A percentile compares a stretch with the other conserved stretches of the same genome.
Evolutionary conservation across 2,797 vertebrate species (phyloP).

Genomic region (Atherinosoma microstoma): DNA sequence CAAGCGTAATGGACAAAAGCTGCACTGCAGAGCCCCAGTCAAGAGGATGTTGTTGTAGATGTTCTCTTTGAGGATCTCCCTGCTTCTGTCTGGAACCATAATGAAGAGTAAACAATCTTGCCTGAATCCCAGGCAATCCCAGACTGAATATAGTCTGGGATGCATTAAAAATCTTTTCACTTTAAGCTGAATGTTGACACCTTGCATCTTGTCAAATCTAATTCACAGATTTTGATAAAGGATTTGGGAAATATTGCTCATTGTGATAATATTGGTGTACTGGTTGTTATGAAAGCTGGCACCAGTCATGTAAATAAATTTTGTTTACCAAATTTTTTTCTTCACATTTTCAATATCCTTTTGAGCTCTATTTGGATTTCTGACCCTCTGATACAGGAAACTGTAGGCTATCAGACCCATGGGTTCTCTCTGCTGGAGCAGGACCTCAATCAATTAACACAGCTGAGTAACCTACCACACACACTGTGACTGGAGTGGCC

Average conservation of each 20-base stretch:
- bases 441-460: slow-evolving; percentile 95
- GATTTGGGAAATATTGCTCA: slow-evolving; percentile 8
- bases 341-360: slow-evolving; percentile 11
- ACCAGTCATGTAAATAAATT: slow-evolving; percentile 3
- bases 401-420: slow-evolving; percentile 91
- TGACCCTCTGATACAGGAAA: slow-evolving; percentile 71
- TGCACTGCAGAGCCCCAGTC: slow-evolving; percentile 77
- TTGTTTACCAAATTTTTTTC: neutral
- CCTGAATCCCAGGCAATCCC: no score
- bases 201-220: slow-evolving; percentile 41
- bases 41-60: slow-evolving; percentile 82
- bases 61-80: slow-evolving; percentile 82
- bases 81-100: slow-evolving; percentile 71
- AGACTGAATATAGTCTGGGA: slow-evolving; percentile 52
- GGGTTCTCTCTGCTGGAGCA: slow-evolving; percentile 88
- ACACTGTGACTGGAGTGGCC: slow-evolving; percentile 79
- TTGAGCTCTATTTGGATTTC: slow-evolving; percentile 66
- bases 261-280: neutral
- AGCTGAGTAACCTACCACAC: slow-evolving; percentile 88
- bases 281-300: slow-evolving; percentile 28
- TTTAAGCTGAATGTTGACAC: slow-evolving; percentile 52
- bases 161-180: slow-evolving; percentile 52
- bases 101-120: slow-evolving; percentile 80
- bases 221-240: slow-evolving; percentile 24
- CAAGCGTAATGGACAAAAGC: slow-evolving; percentile 85